phyloP scores from a whole-genome alignment of 2,113 vertebrate genomes.

The Pipa parva region DNA sequence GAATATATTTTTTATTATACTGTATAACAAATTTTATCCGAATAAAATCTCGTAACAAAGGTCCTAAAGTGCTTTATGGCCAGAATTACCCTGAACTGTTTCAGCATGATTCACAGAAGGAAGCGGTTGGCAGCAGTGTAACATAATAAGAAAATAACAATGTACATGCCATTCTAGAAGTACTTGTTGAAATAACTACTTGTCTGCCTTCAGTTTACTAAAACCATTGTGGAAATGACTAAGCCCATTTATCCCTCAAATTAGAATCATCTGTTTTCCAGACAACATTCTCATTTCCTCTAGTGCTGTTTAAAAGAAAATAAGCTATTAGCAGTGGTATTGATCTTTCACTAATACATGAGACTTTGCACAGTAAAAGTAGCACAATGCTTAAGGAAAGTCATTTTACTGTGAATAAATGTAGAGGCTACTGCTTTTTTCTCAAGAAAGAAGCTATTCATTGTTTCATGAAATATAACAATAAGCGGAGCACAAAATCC shows the following conservation, averaged over 20 bases:
- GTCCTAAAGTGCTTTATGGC: slow-evolving; percentile 20
- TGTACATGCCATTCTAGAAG: slow-evolving; percentile 50
- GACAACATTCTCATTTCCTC: slow-evolving; percentile 61
- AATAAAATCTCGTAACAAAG: slow-evolving; percentile 26
- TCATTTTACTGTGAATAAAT: slow-evolving; percentile 50
- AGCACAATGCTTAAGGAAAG: slow-evolving; percentile 40
- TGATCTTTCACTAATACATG: slow-evolving; percentile 56
- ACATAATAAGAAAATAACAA: slow-evolving; percentile 54
- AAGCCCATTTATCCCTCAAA: slow-evolving; percentile 60
- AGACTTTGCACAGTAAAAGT: slow-evolving; percentile 52
- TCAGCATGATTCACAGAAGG: slow-evolving; percentile 47
- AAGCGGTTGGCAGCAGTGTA: slow-evolving; percentile 47
- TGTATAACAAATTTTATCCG: background rate
- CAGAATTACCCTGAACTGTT: slow-evolving; percentile 43
- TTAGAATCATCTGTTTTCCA: slow-evolving; percentile 59
- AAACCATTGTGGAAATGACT: slow-evolving; percentile 53
- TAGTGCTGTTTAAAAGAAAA: slow-evolving; percentile 51
- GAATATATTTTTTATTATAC: slow-evolving; percentile 15
- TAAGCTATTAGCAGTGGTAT: slow-evolving; percentile 59
- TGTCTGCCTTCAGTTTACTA: slow-evolving; percentile 57
- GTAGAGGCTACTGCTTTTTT: slow-evolving; percentile 29
- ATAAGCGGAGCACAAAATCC: background rate
- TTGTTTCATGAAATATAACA: slow-evolving; percentile 19
- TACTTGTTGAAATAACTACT: slow-evolving; percentile 55
- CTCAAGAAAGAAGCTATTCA: background rate